A percentile compares a stretch with the other conserved stretches of the same genome.
Conservation (phyloP, 2,888 invertebrate species). For the Drosophila longiperda region DNA sequence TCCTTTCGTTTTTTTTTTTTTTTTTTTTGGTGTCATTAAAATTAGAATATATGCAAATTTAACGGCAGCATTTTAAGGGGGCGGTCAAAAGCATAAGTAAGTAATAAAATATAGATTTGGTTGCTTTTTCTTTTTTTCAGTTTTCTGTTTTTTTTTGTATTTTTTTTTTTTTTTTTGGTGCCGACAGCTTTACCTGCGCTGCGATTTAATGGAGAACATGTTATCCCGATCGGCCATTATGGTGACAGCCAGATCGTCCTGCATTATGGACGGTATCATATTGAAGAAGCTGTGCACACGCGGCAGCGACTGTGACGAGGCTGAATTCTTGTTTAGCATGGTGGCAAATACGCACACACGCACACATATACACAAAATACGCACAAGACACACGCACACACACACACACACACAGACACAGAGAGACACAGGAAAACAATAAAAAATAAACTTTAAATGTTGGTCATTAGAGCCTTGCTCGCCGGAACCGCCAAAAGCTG, state of each 20-base stretch:
- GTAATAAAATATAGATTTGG: slow-evolving; percentile 9
- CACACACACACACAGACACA: background rate
- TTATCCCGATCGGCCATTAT: slow-evolving; percentile 82
- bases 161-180: background rate
- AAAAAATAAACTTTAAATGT: slow-evolving; percentile 7
- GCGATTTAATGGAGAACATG: slow-evolving; percentile 83
- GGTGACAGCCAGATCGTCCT: slow-evolving; percentile 83
- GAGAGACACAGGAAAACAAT: slow-evolving; percentile 29
- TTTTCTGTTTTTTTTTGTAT: too few relatives aligned
- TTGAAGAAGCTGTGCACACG: slow-evolving; percentile 83
- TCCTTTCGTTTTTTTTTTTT: slow-evolving; percentile 23
- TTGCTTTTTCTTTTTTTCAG: background rate
- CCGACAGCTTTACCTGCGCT: slow-evolving; percentile 75
- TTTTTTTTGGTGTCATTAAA: slow-evolving; percentile 59
- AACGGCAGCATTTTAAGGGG: background rate
- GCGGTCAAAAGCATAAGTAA: slow-evolving; percentile 7
- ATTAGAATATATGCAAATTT: slow-evolving; percentile 42
- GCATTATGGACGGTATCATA: slow-evolving; percentile 83
- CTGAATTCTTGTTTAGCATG: slow-evolving; percentile 81
- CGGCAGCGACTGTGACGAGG: slow-evolving; percentile 80
- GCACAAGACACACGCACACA: background rate
- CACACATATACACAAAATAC: background rate
- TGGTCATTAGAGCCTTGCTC: slow-evolving; percentile 14
- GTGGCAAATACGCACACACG: slow-evolving; percentile 7
- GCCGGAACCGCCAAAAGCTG: slow-evolving; percentile 11